These are phyloP conservation scores for Lophura swinhoii DNA, from an alignment of 2,797 vertebrate species.

Conservation along the genomic window DNA sequence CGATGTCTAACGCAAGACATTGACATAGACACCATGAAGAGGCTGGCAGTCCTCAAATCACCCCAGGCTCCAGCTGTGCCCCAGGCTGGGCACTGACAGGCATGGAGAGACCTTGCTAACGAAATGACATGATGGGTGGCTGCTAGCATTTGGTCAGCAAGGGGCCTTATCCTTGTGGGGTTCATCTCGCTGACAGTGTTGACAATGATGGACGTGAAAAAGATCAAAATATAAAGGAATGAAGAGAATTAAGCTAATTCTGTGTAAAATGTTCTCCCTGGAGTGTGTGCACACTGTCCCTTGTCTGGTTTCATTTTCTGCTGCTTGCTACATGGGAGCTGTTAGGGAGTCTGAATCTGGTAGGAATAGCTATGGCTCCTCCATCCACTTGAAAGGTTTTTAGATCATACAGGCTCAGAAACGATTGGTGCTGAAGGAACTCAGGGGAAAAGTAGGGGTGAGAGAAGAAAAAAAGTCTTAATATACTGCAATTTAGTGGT, in stretches of 20 bases:
- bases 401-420: not conserved
- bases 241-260: conserved; percentile 17
- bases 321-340: not conserved
- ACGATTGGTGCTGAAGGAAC: not conserved
- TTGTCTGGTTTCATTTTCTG: not conserved
- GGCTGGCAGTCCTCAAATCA: not conserved
- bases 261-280: not conserved
- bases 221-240: not conserved
- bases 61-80: not conserved
- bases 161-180: not conserved
- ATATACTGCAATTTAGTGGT: not conserved
- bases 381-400: not conserved
- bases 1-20: not conserved
- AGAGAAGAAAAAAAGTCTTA: not conserved
- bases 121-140: not conserved
- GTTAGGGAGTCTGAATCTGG: not conserved
- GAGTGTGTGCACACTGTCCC: not conserved
- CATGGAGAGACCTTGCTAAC: not conserved
- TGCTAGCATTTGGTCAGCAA: not conserved
- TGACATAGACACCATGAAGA: not conserved
- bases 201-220: not conserved
- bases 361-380: not conserved
- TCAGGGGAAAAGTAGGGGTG: not conserved
- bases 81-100: not conserved
- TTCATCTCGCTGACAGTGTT: not conserved